Percentiles rank a stretch among this genome's conserved stretches.
phyloP scores from a whole-genome alignment of 2,888 invertebrate species.

The Isoperla grammatica region DNA sequence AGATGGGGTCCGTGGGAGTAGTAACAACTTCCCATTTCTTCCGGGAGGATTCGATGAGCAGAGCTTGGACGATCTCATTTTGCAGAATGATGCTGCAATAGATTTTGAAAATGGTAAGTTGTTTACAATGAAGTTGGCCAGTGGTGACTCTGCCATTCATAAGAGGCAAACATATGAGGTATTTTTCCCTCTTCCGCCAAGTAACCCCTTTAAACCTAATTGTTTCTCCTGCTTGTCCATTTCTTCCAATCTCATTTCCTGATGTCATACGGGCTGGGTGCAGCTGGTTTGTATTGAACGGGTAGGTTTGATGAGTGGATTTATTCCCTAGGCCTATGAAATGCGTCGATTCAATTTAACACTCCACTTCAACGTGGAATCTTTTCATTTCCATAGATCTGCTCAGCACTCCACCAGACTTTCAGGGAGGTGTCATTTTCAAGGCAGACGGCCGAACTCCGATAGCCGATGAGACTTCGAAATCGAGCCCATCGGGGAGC shows the following conservation, averaged over 20 bases:
- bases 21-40: constrained; percentile 79
- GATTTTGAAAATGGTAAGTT: constrained; percentile 41
- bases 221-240: background rate
- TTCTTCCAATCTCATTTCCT: constrained; percentile 2
- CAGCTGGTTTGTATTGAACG: no score
- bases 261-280: no score
- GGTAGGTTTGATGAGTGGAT: no score
- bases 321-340: no score
- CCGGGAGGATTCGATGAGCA: constrained; percentile 70
- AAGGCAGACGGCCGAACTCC: constrained; percentile 49
- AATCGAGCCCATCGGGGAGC: constrained; percentile 20
- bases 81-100: constrained; percentile 32
- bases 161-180: constrained; percentile 46
- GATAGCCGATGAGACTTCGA: constrained; percentile 24
- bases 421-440: constrained; percentile 54
- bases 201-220: background rate
- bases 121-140: no score
- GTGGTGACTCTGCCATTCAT: constrained; percentile 46
- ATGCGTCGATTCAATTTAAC: no score
- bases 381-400: constrained; percentile 49
- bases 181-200: no score
- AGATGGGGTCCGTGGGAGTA: constrained; percentile 67
- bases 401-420: constrained; percentile 62
- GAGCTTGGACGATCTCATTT: constrained; percentile 38
- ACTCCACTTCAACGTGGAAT: no score